phyloP scores from a whole-genome alignment of 2,113 vertebrate genomes.

The Malaclemys terrapin region DNA sequence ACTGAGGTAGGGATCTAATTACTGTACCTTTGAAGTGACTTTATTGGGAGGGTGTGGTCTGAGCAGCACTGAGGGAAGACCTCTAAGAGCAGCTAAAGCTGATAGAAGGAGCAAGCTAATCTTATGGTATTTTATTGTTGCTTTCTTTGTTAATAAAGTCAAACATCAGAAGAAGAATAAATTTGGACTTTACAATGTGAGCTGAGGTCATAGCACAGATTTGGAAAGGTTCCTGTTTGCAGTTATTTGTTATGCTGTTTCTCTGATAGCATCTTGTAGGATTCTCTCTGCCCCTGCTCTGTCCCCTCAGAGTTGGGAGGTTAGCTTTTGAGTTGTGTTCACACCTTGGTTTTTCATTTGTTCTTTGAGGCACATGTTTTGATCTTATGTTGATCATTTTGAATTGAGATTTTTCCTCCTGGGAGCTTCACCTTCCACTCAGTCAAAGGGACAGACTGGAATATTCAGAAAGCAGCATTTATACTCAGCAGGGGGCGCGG shows the following conservation, averaged over 20 bases:
- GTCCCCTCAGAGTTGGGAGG: background rate
- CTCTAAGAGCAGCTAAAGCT: background rate
- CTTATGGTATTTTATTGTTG: background rate
- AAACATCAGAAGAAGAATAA: background rate
- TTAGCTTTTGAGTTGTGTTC: background rate
- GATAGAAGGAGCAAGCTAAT: background rate
- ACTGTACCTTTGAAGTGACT: background rate
- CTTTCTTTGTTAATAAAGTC: background rate
- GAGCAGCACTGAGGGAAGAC: background rate
- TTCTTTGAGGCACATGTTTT: background rate
- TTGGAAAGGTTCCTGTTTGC: background rate
- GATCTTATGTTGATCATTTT: background rate
- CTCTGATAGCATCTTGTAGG: accelerated
- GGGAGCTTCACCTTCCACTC: background rate
- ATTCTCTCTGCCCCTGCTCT: background rate
- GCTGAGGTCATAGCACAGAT: background rate
- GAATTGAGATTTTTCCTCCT: background rate
- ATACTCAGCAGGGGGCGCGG: background rate
- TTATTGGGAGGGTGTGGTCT: background rate
- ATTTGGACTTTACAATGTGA: background rate
- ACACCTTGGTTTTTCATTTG: background rate
- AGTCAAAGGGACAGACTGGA: background rate
- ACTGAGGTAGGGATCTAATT: accelerated
- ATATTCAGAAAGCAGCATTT: background rate
- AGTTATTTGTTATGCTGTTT: background rate